Percentiles rank a stretch among this genome's conserved stretches.
phyloP scores from a whole-genome alignment of 1,140 invertebrate species.

The Neodiprion lecontei region DNA sequence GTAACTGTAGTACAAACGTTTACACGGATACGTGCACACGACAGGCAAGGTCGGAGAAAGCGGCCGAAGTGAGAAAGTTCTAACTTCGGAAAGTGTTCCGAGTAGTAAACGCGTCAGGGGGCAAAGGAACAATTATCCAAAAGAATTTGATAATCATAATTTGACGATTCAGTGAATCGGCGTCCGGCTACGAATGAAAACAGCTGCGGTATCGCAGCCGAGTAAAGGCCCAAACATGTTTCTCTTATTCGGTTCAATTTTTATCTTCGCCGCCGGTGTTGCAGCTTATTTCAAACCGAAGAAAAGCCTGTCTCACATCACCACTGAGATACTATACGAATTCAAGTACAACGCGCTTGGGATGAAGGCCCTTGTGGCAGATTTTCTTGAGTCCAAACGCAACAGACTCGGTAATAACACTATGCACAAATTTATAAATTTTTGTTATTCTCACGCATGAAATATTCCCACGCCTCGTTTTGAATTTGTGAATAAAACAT shows the following conservation, averaged over 20 bases:
- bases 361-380: constrained; percentile 60
- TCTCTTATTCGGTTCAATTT: constrained; percentile 36
- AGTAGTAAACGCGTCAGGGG: too few relatives aligned
- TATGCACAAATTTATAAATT: constrained; percentile 13
- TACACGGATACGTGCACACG: background rate
- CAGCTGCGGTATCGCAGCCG: background rate
- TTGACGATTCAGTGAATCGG: too few relatives aligned
- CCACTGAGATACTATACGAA: constrained; percentile 33
- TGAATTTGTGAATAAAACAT: constrained; percentile 8
- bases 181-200: background rate
- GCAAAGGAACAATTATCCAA: too few relatives aligned
- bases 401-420: constrained; percentile 65
- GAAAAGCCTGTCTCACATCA: constrained; percentile 19
- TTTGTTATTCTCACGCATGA: background rate
- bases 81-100: too few relatives aligned
- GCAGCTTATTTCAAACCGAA: constrained; percentile 34
- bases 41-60: background rate
- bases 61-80: background rate
- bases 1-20: too few relatives aligned
- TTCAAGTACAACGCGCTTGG: constrained; percentile 65
- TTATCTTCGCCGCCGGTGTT: constrained; percentile 37
- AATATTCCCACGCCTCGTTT: constrained; percentile 11
- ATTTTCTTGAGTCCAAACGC: constrained; percentile 55
- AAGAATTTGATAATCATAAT: too few relatives aligned
- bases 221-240: constrained; percentile 19